Conservation (phyloP, 2,113 vertebrate species). For the Tiliqua scincoides region DNA sequence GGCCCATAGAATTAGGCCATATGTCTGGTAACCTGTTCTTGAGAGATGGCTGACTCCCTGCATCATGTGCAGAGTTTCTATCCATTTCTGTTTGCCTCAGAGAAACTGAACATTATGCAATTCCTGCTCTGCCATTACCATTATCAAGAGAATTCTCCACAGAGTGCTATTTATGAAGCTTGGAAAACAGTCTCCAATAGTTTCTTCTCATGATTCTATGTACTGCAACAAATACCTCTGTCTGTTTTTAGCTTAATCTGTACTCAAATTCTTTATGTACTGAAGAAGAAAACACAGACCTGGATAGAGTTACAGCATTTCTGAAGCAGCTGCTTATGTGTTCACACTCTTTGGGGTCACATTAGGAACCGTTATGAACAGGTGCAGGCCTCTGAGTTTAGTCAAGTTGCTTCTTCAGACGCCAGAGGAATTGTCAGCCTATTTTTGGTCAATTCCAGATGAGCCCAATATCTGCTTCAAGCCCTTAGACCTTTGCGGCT, state of each 20-base stretch:
- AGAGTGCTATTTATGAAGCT: not conserved
- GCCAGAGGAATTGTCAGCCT: conserved; percentile 4
- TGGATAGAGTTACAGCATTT: conserved; percentile 20
- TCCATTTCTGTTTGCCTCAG: too few relatives aligned
- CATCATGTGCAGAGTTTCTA: too few relatives aligned
- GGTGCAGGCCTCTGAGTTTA: conserved; percentile 8
- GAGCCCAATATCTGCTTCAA: not conserved
- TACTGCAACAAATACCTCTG: not conserved
- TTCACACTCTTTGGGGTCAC: not conserved
- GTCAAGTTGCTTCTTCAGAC: not conserved
- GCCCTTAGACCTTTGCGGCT: not conserved
- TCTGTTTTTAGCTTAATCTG: not conserved
- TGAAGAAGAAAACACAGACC: not conserved
- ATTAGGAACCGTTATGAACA: conserved; percentile 6
- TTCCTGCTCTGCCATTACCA: not conserved
- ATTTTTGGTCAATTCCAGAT: not conserved
- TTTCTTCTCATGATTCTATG: not conserved
- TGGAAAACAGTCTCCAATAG: not conserved
- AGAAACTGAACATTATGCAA: not conserved
- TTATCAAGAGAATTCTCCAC: not conserved
- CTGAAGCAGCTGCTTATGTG: conserved; percentile 9
- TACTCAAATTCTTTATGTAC: not conserved
- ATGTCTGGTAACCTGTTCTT: too few relatives aligned
- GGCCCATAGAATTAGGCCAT: too few relatives aligned
- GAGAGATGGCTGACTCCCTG: too few relatives aligned